Evolutionary conservation across 2,797 vertebrate genomes (phyloP), one percentile per base, ranked within the genome.

Genomic region (Sebastes hubbsi): DNA sequence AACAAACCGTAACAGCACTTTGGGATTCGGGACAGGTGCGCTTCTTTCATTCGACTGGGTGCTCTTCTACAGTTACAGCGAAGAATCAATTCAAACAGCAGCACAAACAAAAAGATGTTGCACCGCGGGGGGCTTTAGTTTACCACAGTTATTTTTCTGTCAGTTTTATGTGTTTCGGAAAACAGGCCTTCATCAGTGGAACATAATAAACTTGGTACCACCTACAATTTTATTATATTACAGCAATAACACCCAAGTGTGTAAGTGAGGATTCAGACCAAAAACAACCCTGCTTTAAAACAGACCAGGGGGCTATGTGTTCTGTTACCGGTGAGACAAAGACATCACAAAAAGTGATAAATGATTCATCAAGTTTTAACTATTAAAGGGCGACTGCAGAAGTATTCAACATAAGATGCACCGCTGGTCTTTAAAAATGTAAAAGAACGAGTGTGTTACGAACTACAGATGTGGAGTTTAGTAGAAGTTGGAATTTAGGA

Each of bases 11-110:
- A 70, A 59, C 42, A 49, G 8, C 72, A 61, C 65, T 86, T 63
- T 38, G 30, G 72, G 62, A 80, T 72, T 77, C 72, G 29, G 78
- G 66, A 81, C 78, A 82, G 74, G 78, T 81, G 79, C 55, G 34
- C 30, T 61, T 62, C 76, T 72, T 71, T 85, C 63, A 32, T 60
- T 73, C 12, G 7, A 42, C 27, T 4, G 29, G 64, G 9, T 54
- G 56, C 65, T 82, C n/a, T 22, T 73, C 25, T 55, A 36, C 55
- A 69, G 74, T 65, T 27, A 36, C 27, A 73, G 22, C 78, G 56
- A 63, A 66, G 36, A 54, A 81, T 85, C 73, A 34, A 56, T 79
- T 81, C 74, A 67, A 80, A 78, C 11, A 56, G 78, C 62, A 30
- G 62, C 66, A 22, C 34, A 78, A 86, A 80, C 54, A 73, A 66